phyloP scores from a whole-genome alignment of 2,797 vertebrate species.

The Gymnoscopelus microlampas region DNA sequence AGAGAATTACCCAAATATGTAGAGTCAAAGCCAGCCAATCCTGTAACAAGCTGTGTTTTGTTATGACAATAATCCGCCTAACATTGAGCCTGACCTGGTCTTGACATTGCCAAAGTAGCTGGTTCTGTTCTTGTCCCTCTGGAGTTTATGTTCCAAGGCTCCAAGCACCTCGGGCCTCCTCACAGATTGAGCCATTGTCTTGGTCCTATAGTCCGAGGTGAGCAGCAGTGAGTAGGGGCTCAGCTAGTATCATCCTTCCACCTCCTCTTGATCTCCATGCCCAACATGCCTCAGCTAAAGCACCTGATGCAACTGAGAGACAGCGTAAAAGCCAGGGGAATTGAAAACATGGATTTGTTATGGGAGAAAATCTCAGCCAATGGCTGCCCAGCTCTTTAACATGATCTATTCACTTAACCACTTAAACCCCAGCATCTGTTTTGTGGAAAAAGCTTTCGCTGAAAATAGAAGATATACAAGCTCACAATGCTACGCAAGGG shows the following conservation, averaged over 20 bases:
- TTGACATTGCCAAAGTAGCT: constrained; percentile 84
- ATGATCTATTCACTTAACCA: constrained; percentile 29
- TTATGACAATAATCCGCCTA: constrained; percentile 41
- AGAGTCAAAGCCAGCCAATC: constrained; percentile 29
- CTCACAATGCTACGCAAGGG: too few species aligned
- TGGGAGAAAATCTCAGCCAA: constrained; percentile 15
- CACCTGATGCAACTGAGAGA: constrained; percentile 46
- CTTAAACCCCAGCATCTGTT: too few species aligned
- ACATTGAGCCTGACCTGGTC: constrained; percentile 73
- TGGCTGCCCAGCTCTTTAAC: constrained; percentile 36
- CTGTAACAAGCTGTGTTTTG: constrained; percentile 30
- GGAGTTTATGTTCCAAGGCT: constrained; percentile 71
- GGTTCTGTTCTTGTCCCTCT: constrained; percentile 70
- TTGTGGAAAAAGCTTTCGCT: too few species aligned
- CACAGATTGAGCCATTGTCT: constrained; percentile 68
- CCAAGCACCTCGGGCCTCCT: constrained; percentile 49
- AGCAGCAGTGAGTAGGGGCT: constrained; percentile 42
- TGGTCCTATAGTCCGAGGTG: constrained; percentile 30
- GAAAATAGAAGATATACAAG: too few species aligned
- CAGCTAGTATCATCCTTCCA: constrained; percentile 68
- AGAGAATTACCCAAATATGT: constrained; percentile 29
- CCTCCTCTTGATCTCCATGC: constrained; percentile 69
- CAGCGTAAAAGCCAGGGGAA: too few species aligned
- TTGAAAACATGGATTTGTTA: constrained; percentile 24
- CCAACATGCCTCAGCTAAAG: constrained; percentile 43